Evolutionary conservation across 2,888 invertebrate genomes (phyloP).

Genomic region (Allolobophora icterica): DNA sequence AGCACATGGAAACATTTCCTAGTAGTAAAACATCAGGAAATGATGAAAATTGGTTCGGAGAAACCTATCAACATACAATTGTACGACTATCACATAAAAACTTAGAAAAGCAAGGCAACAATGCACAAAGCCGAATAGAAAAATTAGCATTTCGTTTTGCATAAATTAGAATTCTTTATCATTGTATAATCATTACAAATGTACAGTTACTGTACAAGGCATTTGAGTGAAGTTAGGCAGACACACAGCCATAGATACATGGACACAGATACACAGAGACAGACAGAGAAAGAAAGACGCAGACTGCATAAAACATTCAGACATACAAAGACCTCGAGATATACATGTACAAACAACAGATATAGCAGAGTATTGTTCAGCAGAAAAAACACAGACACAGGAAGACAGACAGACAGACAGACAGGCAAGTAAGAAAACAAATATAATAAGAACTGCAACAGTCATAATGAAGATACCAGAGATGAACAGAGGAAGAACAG

Average conservation of each 20-base stretch:
- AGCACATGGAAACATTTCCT: neutral
- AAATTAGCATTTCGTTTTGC: neutral
- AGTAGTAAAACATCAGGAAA: neutral
- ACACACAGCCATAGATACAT: neutral
- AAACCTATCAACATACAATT: neutral
- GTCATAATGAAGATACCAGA: neutral
- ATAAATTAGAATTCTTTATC: slow-evolving; percentile 17
- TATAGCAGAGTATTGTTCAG: neutral
- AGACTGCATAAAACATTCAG: neutral
- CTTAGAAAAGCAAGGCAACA: neutral
- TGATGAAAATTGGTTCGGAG: neutral
- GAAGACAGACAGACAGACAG: neutral
- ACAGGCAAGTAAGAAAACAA: neutral
- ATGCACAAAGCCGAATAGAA: neutral
- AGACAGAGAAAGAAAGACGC: neutral
- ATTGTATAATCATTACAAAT: neutral
- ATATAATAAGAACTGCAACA: neutral
- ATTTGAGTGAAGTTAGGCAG: neutral
- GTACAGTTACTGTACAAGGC: neutral
- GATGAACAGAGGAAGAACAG: neutral
- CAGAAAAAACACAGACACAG: neutral
- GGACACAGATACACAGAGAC: neutral
- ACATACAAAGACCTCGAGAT: neutral
- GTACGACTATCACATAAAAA: neutral
- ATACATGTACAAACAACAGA: neutral